A percentile compares a stretch with the other conserved stretches of the same genome.
Evolutionary conservation across 2,888 invertebrate species (phyloP).

Genomic region (Drosophila silvestris): DNA sequence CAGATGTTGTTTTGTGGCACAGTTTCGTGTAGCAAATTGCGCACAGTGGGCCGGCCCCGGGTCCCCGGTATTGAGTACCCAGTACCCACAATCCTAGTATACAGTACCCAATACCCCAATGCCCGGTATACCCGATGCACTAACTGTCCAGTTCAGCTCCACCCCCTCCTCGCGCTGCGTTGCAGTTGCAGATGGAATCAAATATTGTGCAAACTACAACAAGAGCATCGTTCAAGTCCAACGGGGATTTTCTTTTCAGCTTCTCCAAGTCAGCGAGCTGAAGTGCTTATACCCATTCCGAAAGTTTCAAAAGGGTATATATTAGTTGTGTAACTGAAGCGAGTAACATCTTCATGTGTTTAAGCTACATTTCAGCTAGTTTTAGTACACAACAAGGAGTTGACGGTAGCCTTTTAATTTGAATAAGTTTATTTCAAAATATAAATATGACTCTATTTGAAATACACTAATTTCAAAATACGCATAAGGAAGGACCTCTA

Average conservation of each 20-base stretch:
- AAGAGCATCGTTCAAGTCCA: conserved; percentile 71
- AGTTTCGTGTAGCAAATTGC: conserved; percentile 79
- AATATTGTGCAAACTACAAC: conserved; percentile 79
- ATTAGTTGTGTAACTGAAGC: background rate
- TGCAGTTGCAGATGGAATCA: conserved; percentile 74
- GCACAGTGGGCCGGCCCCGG: conserved; percentile 73
- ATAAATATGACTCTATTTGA: background rate
- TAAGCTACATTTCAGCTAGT: background rate
- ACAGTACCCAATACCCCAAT: background rate
- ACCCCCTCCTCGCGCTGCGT: conserved; percentile 7
- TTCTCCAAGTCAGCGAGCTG: conserved; percentile 32
- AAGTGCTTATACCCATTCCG: conserved; percentile 30
- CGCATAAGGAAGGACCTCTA: background rate
- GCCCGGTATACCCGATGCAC: conserved; percentile 4
- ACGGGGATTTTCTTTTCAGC: conserved; percentile 53
- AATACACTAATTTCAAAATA: background rate
- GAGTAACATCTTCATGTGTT: background rate
- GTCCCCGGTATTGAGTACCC: conserved; percentile 59
- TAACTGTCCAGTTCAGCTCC: conserved; percentile 5
- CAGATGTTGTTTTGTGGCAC: conserved; percentile 75
- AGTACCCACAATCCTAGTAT: background rate
- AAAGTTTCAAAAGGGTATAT: background rate
- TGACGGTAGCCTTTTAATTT: background rate
- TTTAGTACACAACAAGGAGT: background rate
- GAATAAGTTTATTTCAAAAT: background rate